Conservation (phyloP, 92 coral and sea anemone genomes). For the Palythoa grandiflora region DNA sequence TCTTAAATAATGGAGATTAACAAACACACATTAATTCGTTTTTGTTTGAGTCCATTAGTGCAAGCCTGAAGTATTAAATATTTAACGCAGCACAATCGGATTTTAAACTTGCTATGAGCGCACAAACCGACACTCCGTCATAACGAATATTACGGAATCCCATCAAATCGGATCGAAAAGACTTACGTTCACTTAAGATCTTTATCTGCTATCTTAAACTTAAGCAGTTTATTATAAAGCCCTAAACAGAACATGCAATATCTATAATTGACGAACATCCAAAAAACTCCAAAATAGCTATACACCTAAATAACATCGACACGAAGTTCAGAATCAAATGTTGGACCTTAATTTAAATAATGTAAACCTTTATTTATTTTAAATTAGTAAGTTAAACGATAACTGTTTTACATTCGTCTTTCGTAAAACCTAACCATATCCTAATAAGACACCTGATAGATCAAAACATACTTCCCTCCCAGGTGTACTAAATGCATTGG, state of each 20-base stretch:
- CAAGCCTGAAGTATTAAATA: not conserved
- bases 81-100: not conserved
- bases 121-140: not conserved
- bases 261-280: not conserved
- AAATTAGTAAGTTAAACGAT: not conserved
- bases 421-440: conserved; percentile 43
- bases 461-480: conserved; percentile 2
- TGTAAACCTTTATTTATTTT: not conserved
- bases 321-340: not conserved
- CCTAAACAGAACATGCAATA: not conserved
- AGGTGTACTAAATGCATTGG: conserved; percentile 3
- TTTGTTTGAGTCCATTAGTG: conserved; percentile 27
- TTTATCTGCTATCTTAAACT: not conserved
- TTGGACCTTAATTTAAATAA: not conserved
- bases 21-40: not conserved
- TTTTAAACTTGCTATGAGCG: not conserved
- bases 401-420: not conserved
- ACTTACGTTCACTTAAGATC: not conserved
- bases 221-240: not conserved
- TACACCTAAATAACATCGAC: not conserved
- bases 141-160: not conserved
- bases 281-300: conserved; percentile 17
- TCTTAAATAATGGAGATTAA: not conserved
- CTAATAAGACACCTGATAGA: conserved; percentile 78
- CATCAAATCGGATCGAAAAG: not conserved